Percentiles rank a stretch among this genome's conserved stretches.
Evolutionary conservation across 2,797 vertebrate species (phyloP).

Genomic region (Paedocypris micromegethes): DNA sequence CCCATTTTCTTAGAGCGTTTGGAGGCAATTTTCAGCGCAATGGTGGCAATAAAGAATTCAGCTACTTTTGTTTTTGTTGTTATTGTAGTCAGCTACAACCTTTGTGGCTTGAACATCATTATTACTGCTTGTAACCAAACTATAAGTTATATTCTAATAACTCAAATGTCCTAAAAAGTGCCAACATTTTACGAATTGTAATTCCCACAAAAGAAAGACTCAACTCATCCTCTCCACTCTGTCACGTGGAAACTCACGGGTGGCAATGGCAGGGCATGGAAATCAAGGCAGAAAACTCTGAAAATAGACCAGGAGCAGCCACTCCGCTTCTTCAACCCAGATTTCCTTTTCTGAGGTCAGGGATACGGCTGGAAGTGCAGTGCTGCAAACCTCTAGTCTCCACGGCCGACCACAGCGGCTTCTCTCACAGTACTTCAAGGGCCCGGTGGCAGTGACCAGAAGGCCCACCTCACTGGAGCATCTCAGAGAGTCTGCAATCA

Average conservation of each 20-base stretch:
- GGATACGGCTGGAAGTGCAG: slow-evolving; percentile 71
- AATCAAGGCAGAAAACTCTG: slow-evolving; percentile 68
- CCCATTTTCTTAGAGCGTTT: too few species aligned
- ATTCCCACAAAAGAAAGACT: neutral
- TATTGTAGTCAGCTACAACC: too few species aligned
- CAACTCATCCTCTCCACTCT: slow-evolving; percentile 39
- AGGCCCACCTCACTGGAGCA: slow-evolving; percentile 56
- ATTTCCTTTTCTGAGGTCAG: slow-evolving; percentile 81
- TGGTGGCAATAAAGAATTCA: too few species aligned
- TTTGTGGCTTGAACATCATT: too few species aligned
- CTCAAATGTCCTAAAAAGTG: too few species aligned
- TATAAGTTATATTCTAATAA: too few species aligned
- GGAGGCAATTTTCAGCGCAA: too few species aligned
- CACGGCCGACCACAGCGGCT: slow-evolving; percentile 70
- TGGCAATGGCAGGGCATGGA: slow-evolving; percentile 70
- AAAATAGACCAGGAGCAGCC: slow-evolving; percentile 77
- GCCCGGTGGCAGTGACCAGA: slow-evolving; percentile 68
- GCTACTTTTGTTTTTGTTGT: too few species aligned
- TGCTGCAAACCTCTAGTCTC: slow-evolving; percentile 73
- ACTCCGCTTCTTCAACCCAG: slow-evolving; percentile 73
- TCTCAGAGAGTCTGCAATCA: slow-evolving; percentile 40
- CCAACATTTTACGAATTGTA: too few species aligned
- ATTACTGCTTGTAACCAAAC: too few species aligned
- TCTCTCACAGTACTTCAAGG: slow-evolving; percentile 72
- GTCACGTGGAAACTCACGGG: slow-evolving; percentile 76